phyloP scores from a whole-genome alignment of 2,113 vertebrate genomes.

The Nycticryphes semicollaris region DNA sequence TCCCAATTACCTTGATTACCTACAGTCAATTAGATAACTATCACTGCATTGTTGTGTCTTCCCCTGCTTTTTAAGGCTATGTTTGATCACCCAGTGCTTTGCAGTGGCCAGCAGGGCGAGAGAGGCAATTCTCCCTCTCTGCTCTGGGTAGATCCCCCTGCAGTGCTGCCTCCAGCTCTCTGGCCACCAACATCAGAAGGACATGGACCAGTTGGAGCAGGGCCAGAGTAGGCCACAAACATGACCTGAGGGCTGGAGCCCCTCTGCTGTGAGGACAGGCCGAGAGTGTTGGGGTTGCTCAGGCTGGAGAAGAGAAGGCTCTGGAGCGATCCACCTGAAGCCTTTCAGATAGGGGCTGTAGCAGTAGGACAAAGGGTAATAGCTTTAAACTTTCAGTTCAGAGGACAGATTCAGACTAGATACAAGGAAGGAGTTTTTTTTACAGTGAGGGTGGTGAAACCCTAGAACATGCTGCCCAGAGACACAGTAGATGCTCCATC shows the following conservation, averaged over 20 bases:
- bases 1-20: background rate
- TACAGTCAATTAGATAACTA: background rate
- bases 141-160: background rate
- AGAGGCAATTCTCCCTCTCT: background rate
- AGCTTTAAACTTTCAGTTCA: background rate
- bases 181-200: too few relatives aligned
- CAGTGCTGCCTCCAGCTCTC: background rate
- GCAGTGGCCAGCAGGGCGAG: background rate
- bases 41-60: background rate
- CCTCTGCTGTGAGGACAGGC: background rate
- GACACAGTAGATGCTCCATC: background rate
- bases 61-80: background rate
- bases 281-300: background rate
- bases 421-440: background rate
- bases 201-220: background rate
- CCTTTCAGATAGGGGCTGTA: background rate
- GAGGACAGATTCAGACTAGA: background rate
- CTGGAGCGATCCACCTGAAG: fast-evolving
- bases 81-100: background rate
- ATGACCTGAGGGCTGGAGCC: background rate
- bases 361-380: background rate
- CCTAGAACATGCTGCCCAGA: background rate
- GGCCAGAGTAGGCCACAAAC: background rate
- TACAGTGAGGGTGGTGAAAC: background rate
- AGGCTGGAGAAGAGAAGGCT: background rate